These are phyloP conservation scores for Austrolebias charrua DNA, from an alignment of 2,797 vertebrate species.

Conservation along the genomic window DNA sequence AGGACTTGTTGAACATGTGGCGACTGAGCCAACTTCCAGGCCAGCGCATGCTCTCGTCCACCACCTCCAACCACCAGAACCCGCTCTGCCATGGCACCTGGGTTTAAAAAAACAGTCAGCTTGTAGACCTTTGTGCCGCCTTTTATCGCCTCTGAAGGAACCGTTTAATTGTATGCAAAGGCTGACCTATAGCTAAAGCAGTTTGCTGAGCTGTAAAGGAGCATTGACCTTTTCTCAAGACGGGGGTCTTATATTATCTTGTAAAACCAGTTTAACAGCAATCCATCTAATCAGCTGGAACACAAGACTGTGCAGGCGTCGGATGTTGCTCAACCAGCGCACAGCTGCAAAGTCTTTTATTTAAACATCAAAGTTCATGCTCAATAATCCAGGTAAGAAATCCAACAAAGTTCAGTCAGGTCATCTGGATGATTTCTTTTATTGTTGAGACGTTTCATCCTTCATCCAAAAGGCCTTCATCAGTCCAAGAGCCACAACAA, in stretches of 20 bases:
- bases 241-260: conserved; percentile 51
- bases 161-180: conserved; percentile 56
- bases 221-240: conserved; percentile 72
- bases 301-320: conserved; percentile 8
- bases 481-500: too few relatives aligned
- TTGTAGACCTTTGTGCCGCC: background rate
- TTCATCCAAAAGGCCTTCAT: too few relatives aligned
- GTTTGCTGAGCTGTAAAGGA: conserved; percentile 24
- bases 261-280: conserved; percentile 43
- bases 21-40: conserved; percentile 95
- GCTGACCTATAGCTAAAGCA: conserved; percentile 63
- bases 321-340: conserved; percentile 1
- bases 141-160: background rate
- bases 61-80: conserved; percentile 91
- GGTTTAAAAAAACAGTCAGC: background rate
- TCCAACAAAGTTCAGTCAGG: background rate
- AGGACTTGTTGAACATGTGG: conserved; percentile 84
- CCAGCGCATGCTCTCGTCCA: conserved; percentile 89
- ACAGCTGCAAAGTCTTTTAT: conserved; percentile 6
- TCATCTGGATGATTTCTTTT: too few relatives aligned
- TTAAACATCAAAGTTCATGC: too few relatives aligned
- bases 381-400: conserved; percentile 11
- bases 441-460: too few relatives aligned
- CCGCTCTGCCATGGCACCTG: conserved; percentile 83
- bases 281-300: conserved; percentile 49